Conservation (phyloP, 1,140 invertebrate species). For the Frieseomelitta varia region DNA sequence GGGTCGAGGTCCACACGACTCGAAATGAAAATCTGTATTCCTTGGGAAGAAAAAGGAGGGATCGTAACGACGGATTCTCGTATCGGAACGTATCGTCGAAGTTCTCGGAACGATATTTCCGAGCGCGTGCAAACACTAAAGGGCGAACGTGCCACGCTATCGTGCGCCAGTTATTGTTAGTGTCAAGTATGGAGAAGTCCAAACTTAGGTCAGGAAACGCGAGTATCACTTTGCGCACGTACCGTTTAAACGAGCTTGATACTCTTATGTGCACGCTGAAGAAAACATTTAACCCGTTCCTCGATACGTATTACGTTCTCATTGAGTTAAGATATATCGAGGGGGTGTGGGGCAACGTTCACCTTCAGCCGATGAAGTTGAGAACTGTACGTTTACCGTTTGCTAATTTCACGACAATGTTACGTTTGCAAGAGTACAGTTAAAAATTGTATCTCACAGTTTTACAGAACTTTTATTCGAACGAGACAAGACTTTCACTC, state of each 20-base stretch:
- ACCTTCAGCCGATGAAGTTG: not conserved
- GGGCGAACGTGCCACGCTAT: not conserved
- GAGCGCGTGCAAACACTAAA: constrained; percentile 12
- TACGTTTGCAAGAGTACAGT: too few species aligned
- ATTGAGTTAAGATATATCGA: not conserved
- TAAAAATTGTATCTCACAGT: too few species aligned
- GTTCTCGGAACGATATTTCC: constrained; percentile 27
- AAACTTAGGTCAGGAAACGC: constrained; percentile 6
- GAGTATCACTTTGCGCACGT: not conserved
- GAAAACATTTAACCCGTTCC: not conserved
- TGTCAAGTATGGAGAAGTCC: constrained; percentile 7
- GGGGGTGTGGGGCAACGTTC: too few species aligned
- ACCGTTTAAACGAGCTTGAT: too few species aligned
- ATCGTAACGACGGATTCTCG: not conserved
- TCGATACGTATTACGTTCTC: not conserved
- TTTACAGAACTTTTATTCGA: too few species aligned
- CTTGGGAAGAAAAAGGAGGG: not conserved
- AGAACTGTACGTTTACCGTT: not conserved
- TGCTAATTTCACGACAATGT: constrained; percentile 28
- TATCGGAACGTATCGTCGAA: not conserved
- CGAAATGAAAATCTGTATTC: not conserved
- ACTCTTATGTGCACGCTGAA: not conserved
- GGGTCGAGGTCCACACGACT: not conserved
- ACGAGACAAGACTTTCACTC: too few species aligned
- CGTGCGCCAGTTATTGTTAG: constrained; percentile 27